phyloP scores from a whole-genome alignment of 2,888 invertebrate species.

The Drosophila lutescens region DNA sequence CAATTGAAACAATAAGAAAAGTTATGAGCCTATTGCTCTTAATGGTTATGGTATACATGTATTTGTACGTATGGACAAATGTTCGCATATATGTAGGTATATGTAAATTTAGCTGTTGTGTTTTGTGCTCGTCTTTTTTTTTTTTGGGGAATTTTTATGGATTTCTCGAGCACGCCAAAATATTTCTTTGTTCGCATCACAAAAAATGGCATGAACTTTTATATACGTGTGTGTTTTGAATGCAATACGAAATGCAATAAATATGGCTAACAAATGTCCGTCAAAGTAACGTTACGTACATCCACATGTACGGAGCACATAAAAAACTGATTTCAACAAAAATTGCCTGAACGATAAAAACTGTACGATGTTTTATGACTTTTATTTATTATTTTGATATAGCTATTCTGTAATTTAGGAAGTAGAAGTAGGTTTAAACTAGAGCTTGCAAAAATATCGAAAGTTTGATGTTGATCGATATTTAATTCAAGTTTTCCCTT shows the following conservation, averaged over 20 bases:
- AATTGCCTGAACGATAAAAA: no score
- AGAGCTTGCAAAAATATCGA: no score
- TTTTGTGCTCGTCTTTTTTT: slow-evolving; percentile 13
- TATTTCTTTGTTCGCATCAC: slow-evolving; percentile 68
- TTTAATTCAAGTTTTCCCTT: no score
- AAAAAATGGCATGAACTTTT: slow-evolving; percentile 61
- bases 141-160: slow-evolving; percentile 55
- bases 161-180: slow-evolving; percentile 64
- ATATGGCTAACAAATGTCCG: slow-evolving; percentile 32
- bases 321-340: neutral
- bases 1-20: neutral
- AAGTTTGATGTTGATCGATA: no score
- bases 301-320: slow-evolving; percentile 2
- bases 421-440: no score
- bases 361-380: no score
- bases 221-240: slow-evolving; percentile 39
- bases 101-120: slow-evolving; percentile 20
- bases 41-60: neutral
- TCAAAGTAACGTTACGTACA: slow-evolving; percentile 24
- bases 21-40: neutral
- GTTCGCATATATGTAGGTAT: slow-evolving; percentile 4
- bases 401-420: no score
- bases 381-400: no score
- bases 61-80: neutral
- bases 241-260: slow-evolving; percentile 40